phyloP scores from a whole-genome alignment of 2,113 vertebrate genomes.

The Nycticebus coucang region DNA sequence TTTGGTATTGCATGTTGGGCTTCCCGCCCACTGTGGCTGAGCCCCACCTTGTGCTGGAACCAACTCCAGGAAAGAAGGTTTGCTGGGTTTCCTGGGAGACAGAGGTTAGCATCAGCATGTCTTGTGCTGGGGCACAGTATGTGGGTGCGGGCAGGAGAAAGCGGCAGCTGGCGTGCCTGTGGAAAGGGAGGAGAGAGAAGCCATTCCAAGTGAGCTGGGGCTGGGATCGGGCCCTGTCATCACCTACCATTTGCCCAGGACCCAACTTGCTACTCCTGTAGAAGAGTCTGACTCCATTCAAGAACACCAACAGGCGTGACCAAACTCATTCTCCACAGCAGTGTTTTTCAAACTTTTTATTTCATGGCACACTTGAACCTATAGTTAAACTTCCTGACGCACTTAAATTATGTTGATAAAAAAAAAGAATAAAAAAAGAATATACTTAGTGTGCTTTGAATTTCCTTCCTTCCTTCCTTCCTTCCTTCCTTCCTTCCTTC shows the following conservation, averaged over 20 bases:
- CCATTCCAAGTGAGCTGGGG: not conserved
- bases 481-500: too few species aligned
- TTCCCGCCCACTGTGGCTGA: not conserved
- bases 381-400: too few species aligned
- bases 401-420: too few species aligned
- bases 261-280: not conserved
- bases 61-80: not conserved
- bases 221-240: not conserved
- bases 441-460: too few species aligned
- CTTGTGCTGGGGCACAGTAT: not conserved
- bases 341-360: too few species aligned
- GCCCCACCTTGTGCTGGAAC: conserved; percentile 57
- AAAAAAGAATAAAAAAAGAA: too few species aligned
- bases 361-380: too few species aligned
- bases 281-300: not conserved
- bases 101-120: not conserved
- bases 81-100: conserved; percentile 59
- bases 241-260: rapidly evolving
- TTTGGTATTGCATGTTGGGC: not conserved
- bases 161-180: not conserved
- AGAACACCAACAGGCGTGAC: not conserved
- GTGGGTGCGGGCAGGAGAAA: not conserved
- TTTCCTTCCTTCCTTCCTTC: too few species aligned
- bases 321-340: not conserved
- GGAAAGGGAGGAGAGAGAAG: not conserved